Evolutionary conservation across 2,113 vertebrate species (phyloP).

Genomic region (Myrmecophaga tridactyla): DNA sequence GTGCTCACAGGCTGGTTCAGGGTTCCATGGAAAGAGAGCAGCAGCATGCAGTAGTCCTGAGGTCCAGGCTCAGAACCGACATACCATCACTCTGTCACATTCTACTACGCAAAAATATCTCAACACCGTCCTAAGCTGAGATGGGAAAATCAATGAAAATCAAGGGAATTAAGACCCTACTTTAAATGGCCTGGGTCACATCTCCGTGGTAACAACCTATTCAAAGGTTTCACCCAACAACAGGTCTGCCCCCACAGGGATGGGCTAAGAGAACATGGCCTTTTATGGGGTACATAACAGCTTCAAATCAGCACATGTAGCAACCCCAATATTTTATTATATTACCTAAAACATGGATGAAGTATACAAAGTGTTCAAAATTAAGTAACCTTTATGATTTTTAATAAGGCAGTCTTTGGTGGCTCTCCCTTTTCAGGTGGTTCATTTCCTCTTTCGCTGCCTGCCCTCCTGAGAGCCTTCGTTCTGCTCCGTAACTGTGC

Average conservation of each 20-base stretch:
- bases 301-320: no score
- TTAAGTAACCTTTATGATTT: not conserved
- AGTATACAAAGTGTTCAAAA: not conserved
- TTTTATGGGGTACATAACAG: no score
- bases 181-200: no score
- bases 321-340: not conserved
- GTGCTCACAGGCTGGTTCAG: not conserved
- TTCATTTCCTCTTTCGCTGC: not conserved
- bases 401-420: not conserved
- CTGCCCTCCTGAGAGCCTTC: not conserved
- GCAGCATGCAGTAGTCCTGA: not conserved
- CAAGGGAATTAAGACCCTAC: no score
- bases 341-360: not conserved
- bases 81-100: not conserved
- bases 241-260: no score
- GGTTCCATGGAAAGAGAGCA: no score
- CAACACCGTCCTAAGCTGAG: not conserved
- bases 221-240: no score
- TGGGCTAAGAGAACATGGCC: no score
- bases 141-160: not conserved
- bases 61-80: not conserved
- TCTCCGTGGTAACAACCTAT: no score
- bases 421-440: not conserved
- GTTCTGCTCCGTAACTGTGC: fast-evolving
- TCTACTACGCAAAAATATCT: not conserved